phyloP scores from a whole-genome alignment of 2,888 invertebrate genomes.

The Drymonia ruficornis region DNA sequence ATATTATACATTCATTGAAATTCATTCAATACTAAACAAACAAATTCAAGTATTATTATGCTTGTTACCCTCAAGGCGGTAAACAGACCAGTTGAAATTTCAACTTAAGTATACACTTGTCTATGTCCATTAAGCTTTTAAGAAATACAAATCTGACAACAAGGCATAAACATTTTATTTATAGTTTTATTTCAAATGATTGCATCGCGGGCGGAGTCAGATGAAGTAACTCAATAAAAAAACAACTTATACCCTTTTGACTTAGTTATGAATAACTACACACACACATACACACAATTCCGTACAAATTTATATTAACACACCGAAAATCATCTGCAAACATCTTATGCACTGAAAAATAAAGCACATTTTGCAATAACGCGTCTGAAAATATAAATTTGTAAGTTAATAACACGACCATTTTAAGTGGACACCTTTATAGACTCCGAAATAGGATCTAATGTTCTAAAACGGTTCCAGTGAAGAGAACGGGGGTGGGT shows the following conservation, averaged over 20 bases:
- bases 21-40: too few species aligned
- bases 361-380: constrained; percentile 20
- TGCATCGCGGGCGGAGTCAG: not conserved
- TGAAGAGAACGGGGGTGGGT: constrained; percentile 42
- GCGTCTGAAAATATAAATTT: constrained; percentile 36
- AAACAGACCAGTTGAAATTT: too few species aligned
- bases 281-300: constrained; percentile 25
- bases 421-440: constrained; percentile 37
- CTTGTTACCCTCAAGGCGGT: too few species aligned
- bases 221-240: constrained; percentile 48
- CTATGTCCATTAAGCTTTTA: too few species aligned
- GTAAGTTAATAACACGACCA: constrained; percentile 55
- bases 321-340: constrained; percentile 19
- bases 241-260: constrained; percentile 48
- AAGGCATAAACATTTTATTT: not conserved
- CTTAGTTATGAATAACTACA: constrained; percentile 49
- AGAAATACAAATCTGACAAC: too few species aligned
- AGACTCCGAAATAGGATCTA: constrained; percentile 6
- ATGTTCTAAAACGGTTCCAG: constrained; percentile 14
- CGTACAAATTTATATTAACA: constrained; percentile 25
- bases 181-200: not conserved
- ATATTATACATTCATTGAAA: too few species aligned
- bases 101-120: too few species aligned
- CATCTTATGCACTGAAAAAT: constrained; percentile 25
- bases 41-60: too few species aligned